phyloP scores from a whole-genome alignment of 2,888 invertebrate species.

The Pollenia amentaria region DNA sequence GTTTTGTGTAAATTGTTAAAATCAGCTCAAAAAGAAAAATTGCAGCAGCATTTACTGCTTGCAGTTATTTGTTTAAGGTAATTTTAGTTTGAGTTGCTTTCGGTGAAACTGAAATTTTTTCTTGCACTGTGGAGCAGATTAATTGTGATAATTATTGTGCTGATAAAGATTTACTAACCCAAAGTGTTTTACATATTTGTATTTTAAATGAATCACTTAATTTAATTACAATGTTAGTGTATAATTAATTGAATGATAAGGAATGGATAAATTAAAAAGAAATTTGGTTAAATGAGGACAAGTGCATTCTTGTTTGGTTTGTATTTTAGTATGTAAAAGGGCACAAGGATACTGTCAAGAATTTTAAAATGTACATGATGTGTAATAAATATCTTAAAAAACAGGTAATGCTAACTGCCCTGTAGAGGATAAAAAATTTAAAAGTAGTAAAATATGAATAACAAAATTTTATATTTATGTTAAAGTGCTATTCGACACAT shows the following conservation, averaged over 20 bases:
- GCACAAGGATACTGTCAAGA: too few relatives aligned
- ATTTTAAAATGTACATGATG: too few relatives aligned
- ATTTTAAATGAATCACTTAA: background rate
- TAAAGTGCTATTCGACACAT: too few relatives aligned
- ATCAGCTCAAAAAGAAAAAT: conserved; percentile 26
- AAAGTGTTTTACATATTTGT: conserved; percentile 14
- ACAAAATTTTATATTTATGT: too few relatives aligned
- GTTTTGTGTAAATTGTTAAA: conserved; percentile 6
- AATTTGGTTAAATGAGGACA: background rate
- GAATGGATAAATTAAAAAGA: background rate
- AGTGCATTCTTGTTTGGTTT: background rate
- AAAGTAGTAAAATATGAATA: too few relatives aligned
- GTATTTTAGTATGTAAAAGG: too few relatives aligned
- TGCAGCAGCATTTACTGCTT: conserved; percentile 63
- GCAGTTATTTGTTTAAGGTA: conserved; percentile 53
- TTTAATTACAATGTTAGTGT: background rate
- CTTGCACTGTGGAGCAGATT: conserved; percentile 32
- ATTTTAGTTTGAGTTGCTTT: conserved; percentile 39
- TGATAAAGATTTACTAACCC: conserved; percentile 13
- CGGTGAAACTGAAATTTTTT: background rate
- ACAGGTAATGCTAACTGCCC: too few relatives aligned
- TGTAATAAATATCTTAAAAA: too few relatives aligned
- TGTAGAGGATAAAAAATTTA: too few relatives aligned
- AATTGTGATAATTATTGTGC: conserved; percentile 19
- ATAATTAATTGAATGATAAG: background rate